Evolutionary conservation across 2,113 vertebrate genomes (phyloP).

Genomic region (Sorex fumeus): DNA sequence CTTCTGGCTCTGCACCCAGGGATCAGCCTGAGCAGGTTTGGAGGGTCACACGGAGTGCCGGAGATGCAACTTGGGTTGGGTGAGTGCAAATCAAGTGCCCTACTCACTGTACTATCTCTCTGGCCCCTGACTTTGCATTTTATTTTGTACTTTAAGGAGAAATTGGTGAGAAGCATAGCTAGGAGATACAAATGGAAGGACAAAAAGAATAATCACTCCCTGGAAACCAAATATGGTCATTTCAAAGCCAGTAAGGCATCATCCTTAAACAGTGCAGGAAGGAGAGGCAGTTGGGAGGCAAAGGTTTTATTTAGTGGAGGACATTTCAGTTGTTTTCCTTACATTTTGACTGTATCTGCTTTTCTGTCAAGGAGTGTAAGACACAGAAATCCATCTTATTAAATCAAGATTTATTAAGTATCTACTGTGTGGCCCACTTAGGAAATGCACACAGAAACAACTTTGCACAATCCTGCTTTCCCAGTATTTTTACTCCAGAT

Average conservation of each 20-base stretch:
- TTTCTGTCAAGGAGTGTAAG: not conserved
- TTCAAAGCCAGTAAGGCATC: not conserved
- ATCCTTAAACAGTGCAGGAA: not conserved
- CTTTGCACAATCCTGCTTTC: not conserved
- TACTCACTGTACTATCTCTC: no score
- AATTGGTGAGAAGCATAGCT: not conserved
- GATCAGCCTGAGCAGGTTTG: no score
- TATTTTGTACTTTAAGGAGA: not conserved
- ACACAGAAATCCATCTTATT: not conserved
- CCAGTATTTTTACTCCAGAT: conserved; percentile 44
- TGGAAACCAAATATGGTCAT: not conserved
- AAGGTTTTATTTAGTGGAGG: not conserved
- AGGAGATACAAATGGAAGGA: not conserved
- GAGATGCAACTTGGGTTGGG: no score
- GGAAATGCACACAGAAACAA: not conserved
- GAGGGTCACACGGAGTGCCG: no score
- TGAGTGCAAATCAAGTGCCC: no score
- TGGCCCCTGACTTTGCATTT: no score
- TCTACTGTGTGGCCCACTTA: not conserved
- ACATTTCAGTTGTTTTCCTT: not conserved
- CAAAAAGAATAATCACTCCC: not conserved
- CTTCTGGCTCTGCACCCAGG: no score
- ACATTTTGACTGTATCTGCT: conserved; percentile 13
- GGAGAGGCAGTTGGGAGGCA: not conserved
- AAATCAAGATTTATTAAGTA: not conserved